Percentiles rank a stretch among this genome's conserved stretches.
Evolutionary conservation across 1,140 invertebrate genomes (phyloP).

Genomic region (Psilanteris sp.): DNA sequence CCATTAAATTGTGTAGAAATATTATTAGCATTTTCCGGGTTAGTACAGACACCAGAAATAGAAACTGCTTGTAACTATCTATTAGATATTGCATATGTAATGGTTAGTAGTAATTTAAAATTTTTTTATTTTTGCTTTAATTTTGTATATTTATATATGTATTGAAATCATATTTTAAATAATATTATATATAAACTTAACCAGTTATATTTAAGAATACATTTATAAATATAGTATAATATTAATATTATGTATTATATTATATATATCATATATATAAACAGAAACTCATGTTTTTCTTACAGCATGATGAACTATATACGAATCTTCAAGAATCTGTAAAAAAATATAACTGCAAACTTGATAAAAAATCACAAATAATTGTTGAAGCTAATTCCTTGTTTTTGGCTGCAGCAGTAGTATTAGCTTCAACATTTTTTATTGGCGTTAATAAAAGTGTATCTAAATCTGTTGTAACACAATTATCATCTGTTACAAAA

Average conservation of each 20-base stretch:
- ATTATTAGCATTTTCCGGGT: conserved; percentile 62
- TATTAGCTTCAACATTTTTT: conserved; percentile 62
- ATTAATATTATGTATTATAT: too few species aligned
- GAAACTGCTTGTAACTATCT: conserved; percentile 45
- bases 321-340: conserved; percentile 39
- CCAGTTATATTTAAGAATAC: too few species aligned
- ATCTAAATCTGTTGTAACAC: conserved; percentile 10
- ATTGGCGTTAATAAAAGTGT: conserved; percentile 13
- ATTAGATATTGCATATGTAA: conserved; percentile 69
- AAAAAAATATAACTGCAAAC: conserved; percentile 16
- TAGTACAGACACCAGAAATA: conserved; percentile 53
- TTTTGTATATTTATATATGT: too few species aligned
- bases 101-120: conserved; percentile 61
- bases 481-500: conserved; percentile 31
- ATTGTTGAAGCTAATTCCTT: conserved; percentile 52
- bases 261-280: too few species aligned
- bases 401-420: conserved; percentile 62
- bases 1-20: conserved; percentile 68
- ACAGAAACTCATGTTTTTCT: too few species aligned
- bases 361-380: conserved; percentile 29
- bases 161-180: too few species aligned
- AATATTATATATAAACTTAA: too few species aligned
- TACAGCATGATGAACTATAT: conserved; percentile 65
- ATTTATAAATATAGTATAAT: too few species aligned
- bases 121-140: too few species aligned